Conservation (phyloP, 2,113 vertebrate species). For the Scophthalmus maximus region DNA sequence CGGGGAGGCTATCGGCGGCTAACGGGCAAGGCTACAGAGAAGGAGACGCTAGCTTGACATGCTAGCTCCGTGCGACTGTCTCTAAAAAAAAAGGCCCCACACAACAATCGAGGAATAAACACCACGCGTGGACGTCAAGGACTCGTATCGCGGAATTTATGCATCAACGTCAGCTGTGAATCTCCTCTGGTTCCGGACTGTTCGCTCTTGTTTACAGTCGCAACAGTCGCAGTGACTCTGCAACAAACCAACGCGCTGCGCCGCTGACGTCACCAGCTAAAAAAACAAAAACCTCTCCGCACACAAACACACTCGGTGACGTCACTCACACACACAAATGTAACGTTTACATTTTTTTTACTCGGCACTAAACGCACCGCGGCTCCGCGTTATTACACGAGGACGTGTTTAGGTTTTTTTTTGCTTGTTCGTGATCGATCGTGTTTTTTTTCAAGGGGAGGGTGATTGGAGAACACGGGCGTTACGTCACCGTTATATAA, state of each 20-base stretch:
- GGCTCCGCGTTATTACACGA: no score
- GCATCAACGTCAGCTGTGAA: no score
- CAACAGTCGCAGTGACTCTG: conserved; percentile 81
- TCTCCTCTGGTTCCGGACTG: rapidly evolving
- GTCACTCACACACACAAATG: no score
- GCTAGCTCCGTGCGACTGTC: conserved; percentile 21
- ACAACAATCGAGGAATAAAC: not conserved
- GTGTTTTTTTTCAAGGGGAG: no score
- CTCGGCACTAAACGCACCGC: no score
- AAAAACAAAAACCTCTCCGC: no score
- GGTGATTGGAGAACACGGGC: no score
- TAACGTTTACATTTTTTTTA: no score
- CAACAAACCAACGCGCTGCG: conserved; percentile 76
- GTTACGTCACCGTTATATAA: no score
- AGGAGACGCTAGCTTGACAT: conserved; percentile 21
- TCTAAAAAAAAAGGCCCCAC: not conserved
- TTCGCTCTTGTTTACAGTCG: conserved; percentile 79
- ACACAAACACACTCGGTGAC: conserved; percentile 11
- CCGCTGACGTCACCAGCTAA: conserved; percentile 66
- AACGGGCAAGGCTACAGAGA: conserved; percentile 2
- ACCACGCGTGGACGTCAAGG: not conserved
- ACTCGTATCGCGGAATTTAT: not conserved
- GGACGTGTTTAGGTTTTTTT: no score
- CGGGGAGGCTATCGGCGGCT: conserved; percentile 40
- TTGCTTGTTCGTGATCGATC: no score